Evolutionary conservation across 1,140 invertebrate genomes (phyloP), one percentile per base, ranked within the genome.

Genomic region (Bombus fervidus): DNA sequence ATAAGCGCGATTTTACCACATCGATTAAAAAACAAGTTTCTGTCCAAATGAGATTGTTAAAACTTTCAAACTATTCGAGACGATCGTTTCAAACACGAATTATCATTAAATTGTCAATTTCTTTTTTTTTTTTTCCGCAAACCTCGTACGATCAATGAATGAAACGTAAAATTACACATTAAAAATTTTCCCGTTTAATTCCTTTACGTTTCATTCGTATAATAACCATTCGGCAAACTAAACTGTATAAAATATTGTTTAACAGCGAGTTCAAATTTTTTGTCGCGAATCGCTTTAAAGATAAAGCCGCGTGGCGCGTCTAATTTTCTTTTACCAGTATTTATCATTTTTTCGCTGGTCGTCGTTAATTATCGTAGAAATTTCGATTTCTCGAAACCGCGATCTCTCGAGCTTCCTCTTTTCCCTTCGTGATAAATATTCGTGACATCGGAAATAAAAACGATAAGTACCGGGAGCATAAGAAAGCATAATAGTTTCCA

Each of bases 401-500:
- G 34, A 13, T 31, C n/a, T 34, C 64, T 9, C 77, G 4, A 25
- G 10, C 37, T 18, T 2, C 8, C 12, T 31, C 28, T 4, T 25
- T 43, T 41, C 25, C 9, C 2, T 25, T n/a, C 31, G 22, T 9
- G 9, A 22, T 31, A 2, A 10, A 15, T 39, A 73, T 87, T 59
- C 62, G 57, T 57, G 71, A 64, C 68, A 87, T 53, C 62, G 41
- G 69, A 31, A 41, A 43, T 31, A 41, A 28, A 72, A 89, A 80
- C 74, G 64, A 81, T 66, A 68, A 69, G 43, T 12, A 59, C 31
- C 2, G 28, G 22, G 9, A 79, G 53, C 53, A 57, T 75, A 88
- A 77, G 82, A 88, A 75, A 66, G 74, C 59, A 53, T 68, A 85
- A 85, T 84, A 89, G 84, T 88, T 83, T 88, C 72, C 41, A 47